Conservation (phyloP, 2,113 vertebrate genomes). For the Lagopus leucura region DNA sequence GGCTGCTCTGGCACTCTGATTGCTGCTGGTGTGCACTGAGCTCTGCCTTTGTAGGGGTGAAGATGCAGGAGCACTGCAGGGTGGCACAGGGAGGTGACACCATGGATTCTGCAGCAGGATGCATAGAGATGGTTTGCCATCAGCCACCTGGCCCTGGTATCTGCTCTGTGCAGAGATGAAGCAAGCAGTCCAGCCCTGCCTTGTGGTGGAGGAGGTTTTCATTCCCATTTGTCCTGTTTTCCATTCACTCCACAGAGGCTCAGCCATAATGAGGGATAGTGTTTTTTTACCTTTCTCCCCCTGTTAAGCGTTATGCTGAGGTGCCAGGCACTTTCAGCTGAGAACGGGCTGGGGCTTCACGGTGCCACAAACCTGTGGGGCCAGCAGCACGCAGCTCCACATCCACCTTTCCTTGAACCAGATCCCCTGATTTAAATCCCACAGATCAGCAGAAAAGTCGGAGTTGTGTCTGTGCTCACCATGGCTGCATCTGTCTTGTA, state of each 20-base stretch:
- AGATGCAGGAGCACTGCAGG: neutral
- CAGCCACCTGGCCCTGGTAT: neutral
- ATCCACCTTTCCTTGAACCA: neutral
- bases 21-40: fast-evolving
- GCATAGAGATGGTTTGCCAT: neutral
- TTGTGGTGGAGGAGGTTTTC: neutral
- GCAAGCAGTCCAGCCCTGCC: neutral
- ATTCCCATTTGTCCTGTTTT: neutral
- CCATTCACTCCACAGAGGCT: neutral
- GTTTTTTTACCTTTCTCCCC: neutral
- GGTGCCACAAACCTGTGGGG: fast-evolving
- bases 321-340: neutral
- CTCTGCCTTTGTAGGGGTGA: fast-evolving
- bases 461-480: fast-evolving
- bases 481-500: neutral
- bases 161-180: neutral
- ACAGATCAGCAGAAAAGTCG: neutral
- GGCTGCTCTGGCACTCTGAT: neutral
- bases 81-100: neutral
- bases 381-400: neutral
- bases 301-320: neutral
- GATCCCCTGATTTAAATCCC: neutral
- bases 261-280: neutral
- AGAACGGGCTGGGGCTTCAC: neutral
- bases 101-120: neutral